These are phyloP conservation scores for Phenacoccus solenopsis DNA, from an alignment of 1,140 invertebrate genomes.

Conservation along the genomic window DNA sequence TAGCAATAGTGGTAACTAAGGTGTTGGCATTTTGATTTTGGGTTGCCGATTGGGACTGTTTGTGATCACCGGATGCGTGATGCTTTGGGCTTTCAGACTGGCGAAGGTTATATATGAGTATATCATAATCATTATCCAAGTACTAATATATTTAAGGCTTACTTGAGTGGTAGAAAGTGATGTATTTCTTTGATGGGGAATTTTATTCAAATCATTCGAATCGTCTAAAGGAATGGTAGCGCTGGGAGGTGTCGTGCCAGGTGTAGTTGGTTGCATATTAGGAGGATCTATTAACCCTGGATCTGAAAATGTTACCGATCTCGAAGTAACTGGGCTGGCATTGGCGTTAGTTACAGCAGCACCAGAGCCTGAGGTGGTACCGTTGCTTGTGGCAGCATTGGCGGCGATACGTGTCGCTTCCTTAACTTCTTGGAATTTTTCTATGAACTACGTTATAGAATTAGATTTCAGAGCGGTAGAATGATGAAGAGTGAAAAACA, in stretches of 20 bases:
- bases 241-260: conserved; percentile 20
- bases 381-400: conserved; percentile 53
- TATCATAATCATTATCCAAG: background rate
- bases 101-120: background rate
- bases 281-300: conserved; percentile 37
- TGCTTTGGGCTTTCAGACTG: conserved; percentile 47
- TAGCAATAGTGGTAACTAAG: conserved; percentile 31
- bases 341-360: conserved; percentile 73
- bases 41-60: conserved; percentile 30
- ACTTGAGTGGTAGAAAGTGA: conserved; percentile 1
- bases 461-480: background rate
- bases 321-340: conserved; percentile 63
- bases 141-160: background rate
- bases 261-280: conserved; percentile 28
- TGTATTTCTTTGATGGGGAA: conserved; percentile 21
- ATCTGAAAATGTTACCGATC: conserved; percentile 30
- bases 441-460: conserved; percentile 64
- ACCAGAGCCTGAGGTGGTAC: conserved; percentile 41
- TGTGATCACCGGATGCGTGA: conserved; percentile 25
- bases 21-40: conserved; percentile 29
- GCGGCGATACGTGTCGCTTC: conserved; percentile 69
- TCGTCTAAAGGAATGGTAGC: background rate
- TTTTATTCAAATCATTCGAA: background rate
- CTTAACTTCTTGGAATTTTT: conserved; percentile 97
- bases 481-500: conserved; percentile 23